Base-by-base conservation (phyloP, 2,113 vertebrate genomes). In the Hypanus sabinus region DNA sequence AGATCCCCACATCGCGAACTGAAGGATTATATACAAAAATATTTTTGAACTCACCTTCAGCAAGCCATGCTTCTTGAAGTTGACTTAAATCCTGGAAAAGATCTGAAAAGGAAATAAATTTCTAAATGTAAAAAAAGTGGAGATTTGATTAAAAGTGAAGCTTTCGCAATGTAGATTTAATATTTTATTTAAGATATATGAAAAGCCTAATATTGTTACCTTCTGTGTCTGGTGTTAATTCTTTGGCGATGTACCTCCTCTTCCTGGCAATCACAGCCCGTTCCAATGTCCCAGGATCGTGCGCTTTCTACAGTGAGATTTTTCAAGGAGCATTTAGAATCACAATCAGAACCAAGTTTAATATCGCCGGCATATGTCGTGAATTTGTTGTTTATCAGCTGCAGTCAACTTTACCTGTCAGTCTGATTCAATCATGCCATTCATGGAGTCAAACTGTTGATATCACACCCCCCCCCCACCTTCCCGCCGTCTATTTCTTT, bases 11-110 rank as follows among this genome's bases (percentile, higher is more conserved):
- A 30, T 30, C 20, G 2, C 2, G 22, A 57, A 60, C 4, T 14
- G 76, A 16, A 79, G 33, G 76, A 36, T 12, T 11, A 18, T 30
- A 30, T 6, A 4, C 65, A 0, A 1, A 3, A 0, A 30, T 60
- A 30, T 33, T 20, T 65, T 65, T 20, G 93, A 94, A 81, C 98
- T 96, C 96, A 99, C 99, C 99, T 99, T 99, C 99, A 10, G 97
- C 97, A 94, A 99, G 98, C 99, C 99, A 99, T 22, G 98, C 97
- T 97, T 99, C 99, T 95, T 99, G 99, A 95, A 99, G 97, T 96
- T 97, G 98, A 96, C 97, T 97, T 97, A 99, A 95, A 96, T 99
- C 98, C 96, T 99, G 99, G 97, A 99, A 99, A 95, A 99, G 99
- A 94, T 99, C 99, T 99, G 96, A 85, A 46, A 22, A 75, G 94